These are phyloP conservation scores for Taenioides sp. DNA, from an alignment of 2,797 vertebrate species.

Conservation along the genomic window DNA sequence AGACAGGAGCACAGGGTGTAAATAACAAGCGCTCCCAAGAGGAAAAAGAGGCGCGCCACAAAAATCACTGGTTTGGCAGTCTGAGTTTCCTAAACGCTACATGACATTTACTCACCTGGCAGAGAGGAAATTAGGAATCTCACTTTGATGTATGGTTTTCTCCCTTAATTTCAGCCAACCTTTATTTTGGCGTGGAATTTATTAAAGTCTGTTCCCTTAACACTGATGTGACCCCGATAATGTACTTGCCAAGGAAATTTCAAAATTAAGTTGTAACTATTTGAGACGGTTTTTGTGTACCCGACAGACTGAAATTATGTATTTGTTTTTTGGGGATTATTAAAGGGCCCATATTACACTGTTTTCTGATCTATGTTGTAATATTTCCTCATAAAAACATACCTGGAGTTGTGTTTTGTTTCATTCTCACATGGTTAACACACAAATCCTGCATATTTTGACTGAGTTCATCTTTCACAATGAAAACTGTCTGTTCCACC, in stretches of 20 bases:
- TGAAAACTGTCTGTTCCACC: no score
- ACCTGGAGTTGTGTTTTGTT: no score
- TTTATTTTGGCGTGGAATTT: neutral
- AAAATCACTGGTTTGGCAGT: conserved; percentile 51
- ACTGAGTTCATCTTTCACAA: no score
- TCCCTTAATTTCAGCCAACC: conserved; percentile 13
- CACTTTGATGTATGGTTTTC: conserved; percentile 21
- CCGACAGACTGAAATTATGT: neutral
- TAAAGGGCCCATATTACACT: no score
- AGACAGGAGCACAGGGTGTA: conserved; percentile 64
- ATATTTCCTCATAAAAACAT: no score
- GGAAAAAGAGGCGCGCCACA: conserved; percentile 58
- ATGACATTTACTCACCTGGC: conserved; percentile 62
- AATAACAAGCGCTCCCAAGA: conserved; percentile 66
- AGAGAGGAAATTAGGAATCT: conserved; percentile 46
- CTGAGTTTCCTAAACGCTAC: conserved; percentile 63
- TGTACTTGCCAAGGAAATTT: neutral
- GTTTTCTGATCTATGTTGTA: no score
- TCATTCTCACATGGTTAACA: no score
- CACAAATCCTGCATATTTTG: no score
- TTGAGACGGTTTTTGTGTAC: neutral
- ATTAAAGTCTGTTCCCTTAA: conserved; percentile 1
- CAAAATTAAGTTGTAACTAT: neutral
- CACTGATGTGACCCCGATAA: neutral
- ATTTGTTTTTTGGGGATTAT: no score